Evolutionary conservation across 2,113 vertebrate species (phyloP), one percentile per base, ranked within the genome.

Genomic region (Chaetodon trifascialis): DNA sequence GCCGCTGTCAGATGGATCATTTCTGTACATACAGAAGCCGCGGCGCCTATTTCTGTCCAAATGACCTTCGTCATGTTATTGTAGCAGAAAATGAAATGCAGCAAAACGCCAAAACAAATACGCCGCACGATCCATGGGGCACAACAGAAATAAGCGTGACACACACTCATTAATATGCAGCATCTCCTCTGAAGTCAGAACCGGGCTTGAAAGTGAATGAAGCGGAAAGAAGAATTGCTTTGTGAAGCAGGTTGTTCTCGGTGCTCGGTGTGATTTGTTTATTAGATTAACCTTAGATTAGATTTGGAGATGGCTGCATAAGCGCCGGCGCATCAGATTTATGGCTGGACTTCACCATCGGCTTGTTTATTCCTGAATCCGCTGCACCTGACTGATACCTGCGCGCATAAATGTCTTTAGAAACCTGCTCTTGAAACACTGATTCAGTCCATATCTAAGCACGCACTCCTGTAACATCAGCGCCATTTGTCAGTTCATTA

Each of bases 211-310:
- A 83, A 89, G 80, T 52, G n/a, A 89, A 88, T 75, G 73, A 76
- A 84, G 85, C 58, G 25, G 80, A 90, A 82, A 84, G 79, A 81
- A 85, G 81, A 79, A 88, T 75, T 85, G 84, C 78, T 92, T 91
- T 87, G 84, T 88, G 67, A 76, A 76, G 81, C 85, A 80, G 74
- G 86, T 83, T 90, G 79, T 87, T 92, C 84, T 87, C 51, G 0
- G 49, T 52, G 34, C 87, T 1, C 62, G 79, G 79, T 86, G 60
- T 87, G 87, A 91, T 91, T 93, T 93, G 84, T 91, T 87, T 84
- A 94, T 88, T 90, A 87, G 88, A 91, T 94, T 92, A 92, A 91
- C 79, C 88, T 90, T 72, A 86, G 85, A 93, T 94, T 91, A 79
- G 74, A 93, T 94, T 91, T 90, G 72, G 80, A 87, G 85, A 89